Evolutionary conservation across 2,888 invertebrate species (phyloP), one percentile per base, ranked within the genome.

Genomic region (Pantelozetes paolii): DNA sequence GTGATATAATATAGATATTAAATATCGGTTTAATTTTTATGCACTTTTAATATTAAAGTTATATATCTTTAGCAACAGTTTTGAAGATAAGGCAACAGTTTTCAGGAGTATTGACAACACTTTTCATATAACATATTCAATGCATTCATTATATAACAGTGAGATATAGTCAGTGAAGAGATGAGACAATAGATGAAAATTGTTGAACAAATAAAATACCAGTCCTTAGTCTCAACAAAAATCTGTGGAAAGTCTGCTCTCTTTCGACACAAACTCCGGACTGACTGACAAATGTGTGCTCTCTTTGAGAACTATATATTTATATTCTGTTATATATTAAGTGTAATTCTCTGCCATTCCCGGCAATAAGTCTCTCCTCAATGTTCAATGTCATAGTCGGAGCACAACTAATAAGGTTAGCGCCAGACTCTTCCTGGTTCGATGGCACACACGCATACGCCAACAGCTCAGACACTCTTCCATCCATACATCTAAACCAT

Each of bases 371-470:
- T 36, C 36, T 36, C 36, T 36, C 50, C 20, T 50, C n/a, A 50
- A 57, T 57, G 57, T 57, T 57, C 57, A 57, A 57, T 57, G 57
- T 57, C 57, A 57, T 57, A 57, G 26, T 26, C 26, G 9, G 28
- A 9, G 40, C 45, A 45, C 18, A 45, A 18, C 23, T 57, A 23
- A 23, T 57, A 23, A 23, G 9, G 57, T 20, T 20, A 20, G 23
- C 23, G 23, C 57, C 57, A 57, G 57, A 57, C 57, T 57, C 57
- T 57, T 57, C 57, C 57, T 57, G 57, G 57, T 57, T 57, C 57
- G 57, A 57, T 57, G 57, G 57, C 57, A 57, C 57, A 57, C 26
- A 57, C 57, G 57, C 57, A 57, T 57, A 57, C 57, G 23, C 57
- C 57, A 15, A 57, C 3, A 11, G 57, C 57, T 57, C 57, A 57